phyloP scores from a whole-genome alignment of 37 sponge, comb jelly and placozoan species.

The Crambe crambe region DNA sequence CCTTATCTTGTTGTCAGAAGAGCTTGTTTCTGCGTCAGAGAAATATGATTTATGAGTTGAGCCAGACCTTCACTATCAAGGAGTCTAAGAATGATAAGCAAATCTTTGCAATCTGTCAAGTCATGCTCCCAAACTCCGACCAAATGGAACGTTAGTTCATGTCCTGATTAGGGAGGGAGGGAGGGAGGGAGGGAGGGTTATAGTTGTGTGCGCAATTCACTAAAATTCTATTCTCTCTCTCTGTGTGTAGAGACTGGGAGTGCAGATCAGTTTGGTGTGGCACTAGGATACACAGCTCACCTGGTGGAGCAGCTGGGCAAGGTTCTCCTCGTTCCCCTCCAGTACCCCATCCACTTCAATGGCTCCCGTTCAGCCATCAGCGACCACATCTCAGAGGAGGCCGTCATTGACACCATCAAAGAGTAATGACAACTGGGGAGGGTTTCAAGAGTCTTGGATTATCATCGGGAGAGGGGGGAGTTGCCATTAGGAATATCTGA shows the following conservation, averaged over 20 bases:
- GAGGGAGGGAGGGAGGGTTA: background rate
- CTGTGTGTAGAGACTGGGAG: slow-evolving; percentile 21
- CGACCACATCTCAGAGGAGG: slow-evolving; percentile 51
- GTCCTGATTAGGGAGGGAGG: background rate
- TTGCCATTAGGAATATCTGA: too few species aligned
- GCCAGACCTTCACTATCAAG: slow-evolving; percentile 50
- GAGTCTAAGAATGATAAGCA: slow-evolving; percentile 4
- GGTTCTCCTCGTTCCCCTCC: slow-evolving; percentile 47
- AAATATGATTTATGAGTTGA: slow-evolving; percentile 48
- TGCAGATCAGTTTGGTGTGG: slow-evolving; percentile 59
- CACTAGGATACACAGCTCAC: slow-evolving; percentile 62
- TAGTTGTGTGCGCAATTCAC: background rate
- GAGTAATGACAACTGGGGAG: slow-evolving; percentile 28
- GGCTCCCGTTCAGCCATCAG: slow-evolving; percentile 47
- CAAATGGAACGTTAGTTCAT: slow-evolving; percentile 48
- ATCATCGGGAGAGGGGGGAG: too few species aligned
- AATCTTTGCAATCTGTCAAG: slow-evolving; percentile 48
- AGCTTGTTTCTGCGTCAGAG: slow-evolving; percentile 37
- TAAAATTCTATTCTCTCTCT: background rate
- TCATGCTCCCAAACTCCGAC: slow-evolving; percentile 60
- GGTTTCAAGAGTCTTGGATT: too few species aligned
- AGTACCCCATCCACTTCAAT: slow-evolving; percentile 40
- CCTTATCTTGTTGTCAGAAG: slow-evolving; percentile 17
- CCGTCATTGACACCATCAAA: slow-evolving; percentile 43
- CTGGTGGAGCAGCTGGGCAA: slow-evolving; percentile 40